phyloP scores from a whole-genome alignment of 2,888 invertebrate genomes.

The Caenorhabditis sp. region DNA sequence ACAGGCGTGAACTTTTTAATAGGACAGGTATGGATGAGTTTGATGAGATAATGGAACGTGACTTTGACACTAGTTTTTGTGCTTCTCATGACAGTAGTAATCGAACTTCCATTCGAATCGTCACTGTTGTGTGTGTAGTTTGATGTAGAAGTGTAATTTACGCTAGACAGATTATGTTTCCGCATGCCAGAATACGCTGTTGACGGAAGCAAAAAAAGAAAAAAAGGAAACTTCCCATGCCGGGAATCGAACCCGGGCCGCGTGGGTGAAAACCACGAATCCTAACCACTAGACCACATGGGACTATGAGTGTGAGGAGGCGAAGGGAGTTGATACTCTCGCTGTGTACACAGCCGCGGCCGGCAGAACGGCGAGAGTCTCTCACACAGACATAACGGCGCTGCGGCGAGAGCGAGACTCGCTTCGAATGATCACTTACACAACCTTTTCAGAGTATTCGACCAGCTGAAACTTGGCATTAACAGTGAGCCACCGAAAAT shows the following conservation, averaged over 20 bases:
- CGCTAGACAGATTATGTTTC: background rate
- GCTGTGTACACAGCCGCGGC: background rate
- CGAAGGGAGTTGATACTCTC: background rate
- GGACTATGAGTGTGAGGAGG: conserved; percentile 38
- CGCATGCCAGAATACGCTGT: too few relatives aligned
- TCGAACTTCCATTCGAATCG: conserved; percentile 26
- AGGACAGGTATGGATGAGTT: conserved; percentile 9
- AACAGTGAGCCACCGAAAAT: conserved; percentile 56
- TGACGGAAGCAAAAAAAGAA: conserved; percentile 2
- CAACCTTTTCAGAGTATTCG: conserved; percentile 52
- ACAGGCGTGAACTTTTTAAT: conserved; percentile 53
- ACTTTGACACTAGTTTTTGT: conserved; percentile 9
- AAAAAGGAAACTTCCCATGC: conserved; percentile 70
- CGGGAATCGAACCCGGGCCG: conserved; percentile 78
- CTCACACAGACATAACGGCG: background rate
- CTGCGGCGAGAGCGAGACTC: too few relatives aligned
- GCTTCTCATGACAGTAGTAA: conserved; percentile 19
- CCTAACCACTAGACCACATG: conserved; percentile 77
- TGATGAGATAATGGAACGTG: conserved; percentile 31
- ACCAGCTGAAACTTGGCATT: conserved; percentile 56
- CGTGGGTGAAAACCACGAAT: conserved; percentile 78
- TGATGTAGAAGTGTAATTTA: background rate
- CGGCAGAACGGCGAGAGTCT: background rate
- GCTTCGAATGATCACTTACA: too few relatives aligned
- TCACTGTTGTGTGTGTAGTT: conserved; percentile 15